phyloP scores from a whole-genome alignment of 2,888 invertebrate genomes.

The Criorhina ranunculi region DNA sequence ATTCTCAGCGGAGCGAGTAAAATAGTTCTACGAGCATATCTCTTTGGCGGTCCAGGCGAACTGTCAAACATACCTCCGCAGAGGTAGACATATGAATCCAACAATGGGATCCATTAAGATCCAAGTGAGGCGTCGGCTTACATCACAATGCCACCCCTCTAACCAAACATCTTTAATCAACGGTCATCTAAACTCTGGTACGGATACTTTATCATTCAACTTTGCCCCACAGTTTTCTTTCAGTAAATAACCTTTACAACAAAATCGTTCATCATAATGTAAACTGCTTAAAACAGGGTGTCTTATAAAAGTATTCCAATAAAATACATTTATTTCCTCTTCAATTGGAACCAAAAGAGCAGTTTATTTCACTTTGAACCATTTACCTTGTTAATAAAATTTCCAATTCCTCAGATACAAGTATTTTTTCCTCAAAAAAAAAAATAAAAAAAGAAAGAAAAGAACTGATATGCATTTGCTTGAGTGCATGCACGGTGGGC shows the following conservation, averaged over 20 bases:
- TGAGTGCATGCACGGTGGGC: slow-evolving; percentile 47
- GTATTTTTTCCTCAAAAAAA: neutral
- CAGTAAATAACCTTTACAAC: neutral
- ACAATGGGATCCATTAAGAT: too few relatives aligned
- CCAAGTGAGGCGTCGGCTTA: too few relatives aligned
- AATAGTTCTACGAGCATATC: too few relatives aligned
- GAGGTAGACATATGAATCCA: too few relatives aligned
- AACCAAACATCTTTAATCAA: too few relatives aligned
- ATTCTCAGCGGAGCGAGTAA: too few relatives aligned
- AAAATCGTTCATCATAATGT: neutral
- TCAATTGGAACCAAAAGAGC: slow-evolving; percentile 34
- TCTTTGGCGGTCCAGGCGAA: too few relatives aligned
- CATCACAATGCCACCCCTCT: too few relatives aligned
- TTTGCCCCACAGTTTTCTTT: neutral
- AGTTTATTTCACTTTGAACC: slow-evolving; percentile 50
- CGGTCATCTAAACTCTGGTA: too few relatives aligned
- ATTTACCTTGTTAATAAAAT: slow-evolving; percentile 60
- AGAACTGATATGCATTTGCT: slow-evolving; percentile 47
- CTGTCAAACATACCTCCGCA: too few relatives aligned
- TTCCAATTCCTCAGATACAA: slow-evolving; percentile 63
- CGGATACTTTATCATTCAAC: too few relatives aligned
- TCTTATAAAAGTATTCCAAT: slow-evolving; percentile 38
- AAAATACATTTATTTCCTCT: slow-evolving; percentile 40
- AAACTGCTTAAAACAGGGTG: slow-evolving; percentile 5
- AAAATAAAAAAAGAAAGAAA: neutral